These are phyloP conservation scores for Antrozous pallidus DNA, from an alignment of 2,797 vertebrate genomes.

Conservation along the genomic window DNA sequence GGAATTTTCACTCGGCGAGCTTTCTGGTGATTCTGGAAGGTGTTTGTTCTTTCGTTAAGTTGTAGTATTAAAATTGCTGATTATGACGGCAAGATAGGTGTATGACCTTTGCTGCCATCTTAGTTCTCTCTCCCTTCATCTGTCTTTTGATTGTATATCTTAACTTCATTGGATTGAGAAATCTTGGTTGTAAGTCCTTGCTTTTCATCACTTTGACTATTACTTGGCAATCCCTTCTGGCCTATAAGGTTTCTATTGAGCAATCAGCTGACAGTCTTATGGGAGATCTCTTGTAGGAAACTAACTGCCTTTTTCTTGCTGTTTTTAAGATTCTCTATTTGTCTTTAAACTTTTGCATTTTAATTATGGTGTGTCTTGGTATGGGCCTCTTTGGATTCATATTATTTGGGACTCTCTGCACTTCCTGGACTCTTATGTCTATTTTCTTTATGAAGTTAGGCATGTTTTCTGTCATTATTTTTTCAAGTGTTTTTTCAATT, in stretches of 20 bases:
- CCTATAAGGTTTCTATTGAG: neutral
- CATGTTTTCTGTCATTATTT: neutral
- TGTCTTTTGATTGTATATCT: neutral
- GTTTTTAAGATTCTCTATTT: neutral
- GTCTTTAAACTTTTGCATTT: neutral
- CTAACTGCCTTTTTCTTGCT: neutral
- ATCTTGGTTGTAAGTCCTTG: neutral
- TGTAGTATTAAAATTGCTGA: no score
- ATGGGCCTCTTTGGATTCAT: neutral
- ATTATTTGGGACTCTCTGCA: neutral
- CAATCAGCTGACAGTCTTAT: no score
- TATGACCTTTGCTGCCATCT: no score
- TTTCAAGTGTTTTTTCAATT: neutral
- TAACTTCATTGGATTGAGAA: neutral
- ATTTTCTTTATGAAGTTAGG: neutral
- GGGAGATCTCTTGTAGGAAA: neutral
- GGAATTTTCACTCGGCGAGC: no score
- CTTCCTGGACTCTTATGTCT: neutral
- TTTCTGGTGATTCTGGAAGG: no score
- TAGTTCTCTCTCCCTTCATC: no score
- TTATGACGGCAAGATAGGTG: no score
- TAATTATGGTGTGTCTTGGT: neutral
- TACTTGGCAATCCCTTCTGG: neutral
- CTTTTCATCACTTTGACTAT: neutral
- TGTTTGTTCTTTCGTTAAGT: no score